phyloP scores from a whole-genome alignment of 1,140 invertebrate species.

The Phymorhynchus buccinoides region DNA sequence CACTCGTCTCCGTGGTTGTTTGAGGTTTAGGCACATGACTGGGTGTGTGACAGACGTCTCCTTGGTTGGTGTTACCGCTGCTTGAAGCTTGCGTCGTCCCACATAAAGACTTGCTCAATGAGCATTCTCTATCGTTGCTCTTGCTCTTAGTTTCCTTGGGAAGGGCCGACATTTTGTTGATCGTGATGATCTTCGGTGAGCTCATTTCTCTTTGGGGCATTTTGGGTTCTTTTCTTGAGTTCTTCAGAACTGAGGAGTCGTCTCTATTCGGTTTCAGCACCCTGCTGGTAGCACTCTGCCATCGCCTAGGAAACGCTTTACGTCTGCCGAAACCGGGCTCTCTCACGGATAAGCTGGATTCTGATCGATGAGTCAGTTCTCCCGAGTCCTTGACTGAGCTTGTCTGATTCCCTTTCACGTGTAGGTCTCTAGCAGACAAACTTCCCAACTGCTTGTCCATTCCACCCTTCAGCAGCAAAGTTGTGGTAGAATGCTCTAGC shows the following conservation, averaged over 20 bases:
- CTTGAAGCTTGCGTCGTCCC: too few relatives aligned
- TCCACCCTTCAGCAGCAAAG: neutral
- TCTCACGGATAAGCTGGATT: neutral
- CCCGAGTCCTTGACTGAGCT: neutral
- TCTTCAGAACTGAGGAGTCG: neutral
- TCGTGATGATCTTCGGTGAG: neutral
- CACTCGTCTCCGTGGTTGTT: neutral
- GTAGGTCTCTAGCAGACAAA: neutral
- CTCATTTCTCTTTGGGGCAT: neutral
- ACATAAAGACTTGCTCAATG: too few relatives aligned
- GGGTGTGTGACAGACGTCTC: neutral
- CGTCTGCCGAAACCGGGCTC: neutral
- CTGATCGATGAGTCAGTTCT: neutral
- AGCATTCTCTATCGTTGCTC: too few relatives aligned
- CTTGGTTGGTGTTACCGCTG: neutral
- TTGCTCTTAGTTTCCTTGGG: neutral
- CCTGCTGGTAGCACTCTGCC: neutral
- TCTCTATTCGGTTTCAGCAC: neutral
- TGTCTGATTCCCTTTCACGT: neutral
- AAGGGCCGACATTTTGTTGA: neutral
- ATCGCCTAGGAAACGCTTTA: neutral
- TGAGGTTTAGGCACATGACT: neutral
- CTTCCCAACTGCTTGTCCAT: neutral
- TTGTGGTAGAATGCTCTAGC: neutral
- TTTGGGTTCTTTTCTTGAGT: neutral